Percentiles rank a stretch among this genome's conserved stretches.
These are phyloP conservation scores for Chlorops oryzae DNA, from an alignment of 1,140 invertebrate genomes.

Conservation along the genomic window DNA sequence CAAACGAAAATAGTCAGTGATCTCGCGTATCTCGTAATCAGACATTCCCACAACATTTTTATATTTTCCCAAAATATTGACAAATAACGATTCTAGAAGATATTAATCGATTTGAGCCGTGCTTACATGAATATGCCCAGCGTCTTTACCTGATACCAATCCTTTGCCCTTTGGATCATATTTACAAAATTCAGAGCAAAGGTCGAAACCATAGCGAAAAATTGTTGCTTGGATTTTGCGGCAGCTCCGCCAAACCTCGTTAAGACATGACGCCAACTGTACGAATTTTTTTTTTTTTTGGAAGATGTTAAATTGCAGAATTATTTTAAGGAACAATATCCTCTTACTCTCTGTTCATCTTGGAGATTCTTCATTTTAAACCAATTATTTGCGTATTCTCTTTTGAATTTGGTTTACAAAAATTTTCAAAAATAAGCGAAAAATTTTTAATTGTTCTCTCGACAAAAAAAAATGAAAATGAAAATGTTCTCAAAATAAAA, in stretches of 20 bases:
- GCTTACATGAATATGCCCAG: not conserved
- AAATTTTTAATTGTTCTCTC: too few species aligned
- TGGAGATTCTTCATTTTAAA: too few species aligned
- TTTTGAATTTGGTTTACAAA: too few species aligned
- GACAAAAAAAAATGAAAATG: too few species aligned
- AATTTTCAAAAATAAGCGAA: too few species aligned
- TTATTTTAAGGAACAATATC: constrained; percentile 17
- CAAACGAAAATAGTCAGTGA: constrained; percentile 66
- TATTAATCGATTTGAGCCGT: not conserved
- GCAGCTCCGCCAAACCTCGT: constrained; percentile 64
- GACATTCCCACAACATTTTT: constrained; percentile 58
- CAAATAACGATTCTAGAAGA: constrained; percentile 61
- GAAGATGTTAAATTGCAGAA: not conserved
- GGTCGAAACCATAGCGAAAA: constrained; percentile 60
- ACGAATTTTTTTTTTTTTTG: not conserved
- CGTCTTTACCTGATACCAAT: constrained; percentile 58
- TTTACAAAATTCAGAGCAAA: constrained; percentile 61
- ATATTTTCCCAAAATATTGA: constrained; percentile 59
- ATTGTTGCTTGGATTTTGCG: constrained; percentile 66
- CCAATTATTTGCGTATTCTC: too few species aligned
- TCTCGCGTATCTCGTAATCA: constrained; percentile 60
- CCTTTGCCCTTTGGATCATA: constrained; percentile 60
- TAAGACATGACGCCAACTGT: constrained; percentile 35
- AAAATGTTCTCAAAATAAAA: too few species aligned
- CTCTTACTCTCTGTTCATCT: too few species aligned